Evolutionary conservation across 2,797 vertebrate species (phyloP), one percentile per base, ranked within the genome.

Genomic region (Chelmon rostratus): DNA sequence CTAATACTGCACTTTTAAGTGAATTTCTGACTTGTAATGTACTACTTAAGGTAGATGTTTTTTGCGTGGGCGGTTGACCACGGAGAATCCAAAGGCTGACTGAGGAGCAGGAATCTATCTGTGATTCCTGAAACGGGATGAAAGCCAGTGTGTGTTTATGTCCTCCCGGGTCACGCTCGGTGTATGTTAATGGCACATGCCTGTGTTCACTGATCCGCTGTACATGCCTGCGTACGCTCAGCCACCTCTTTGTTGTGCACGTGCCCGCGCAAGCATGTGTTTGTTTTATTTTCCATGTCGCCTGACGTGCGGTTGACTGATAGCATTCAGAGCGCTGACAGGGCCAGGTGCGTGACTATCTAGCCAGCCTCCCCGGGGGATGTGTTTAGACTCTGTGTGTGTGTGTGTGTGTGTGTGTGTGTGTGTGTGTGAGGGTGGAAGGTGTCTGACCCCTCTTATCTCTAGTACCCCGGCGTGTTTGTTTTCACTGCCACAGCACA

Each of bases 281-380:
- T 91, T 89, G 87, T 92, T 91, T 91, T 86, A 73, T 85, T 92
- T 93, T 90, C 91, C 90, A 58, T 79, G 88, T 83, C 79, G 88
- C 81, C 82, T 86, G 79, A 89, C 72, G 71, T 89, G 91, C 10
- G 79, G 81, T 85, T 83, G 81, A 89, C 92, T 91, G 93, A 93
- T 92, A 91, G 89, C 85, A 73, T 90, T 89, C 83, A 87, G 67
- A 54, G 79, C 7, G 76, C 80, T 84, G 89, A 88, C 77, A 79
- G 86, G 50, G 64, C 90, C 93, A 94, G 92, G 91, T 94, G 92
- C 68, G 33, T 88, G 88, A 89, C 89, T 93, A 93, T 93, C 93
- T 88, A 28, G 71, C 68, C 25, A 16, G 10, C 69, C 76, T 75
- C 79, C 70, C 68, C 8, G 35, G 56, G 65, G 80, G 73, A n/a